Base-by-base conservation (phyloP, 2,113 vertebrate genomes). In the Bubalus kerabau region DNA sequence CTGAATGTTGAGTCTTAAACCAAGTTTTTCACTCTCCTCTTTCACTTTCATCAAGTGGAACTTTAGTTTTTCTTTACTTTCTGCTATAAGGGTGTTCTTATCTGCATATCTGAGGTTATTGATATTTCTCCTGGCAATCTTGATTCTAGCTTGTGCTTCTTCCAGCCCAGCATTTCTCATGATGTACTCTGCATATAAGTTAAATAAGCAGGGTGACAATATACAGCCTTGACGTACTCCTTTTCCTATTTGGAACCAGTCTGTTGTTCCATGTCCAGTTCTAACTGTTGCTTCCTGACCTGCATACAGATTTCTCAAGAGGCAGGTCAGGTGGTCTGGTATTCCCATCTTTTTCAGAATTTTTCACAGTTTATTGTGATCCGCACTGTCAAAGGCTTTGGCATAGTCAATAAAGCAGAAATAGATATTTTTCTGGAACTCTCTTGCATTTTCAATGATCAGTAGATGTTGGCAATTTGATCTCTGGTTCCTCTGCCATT, bases 191-290 rank as follows among this genome's bases (percentile, higher is more conserved):
- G 30, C 3, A 19, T n/a, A 4, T 0, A 64, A n/a, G 32, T 64
- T 9, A 64, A 64, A 64, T 64, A 64, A 64, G 32, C 32, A 64
- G 62, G 16, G 62, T 64, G 62, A 64, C 62, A 64, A 17, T n/a
- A n/a, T 19, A 17, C 15, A n/a, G 3, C 30, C 32, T 5, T 36
- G 8, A 21, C 0, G 17, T 67, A 21, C 32, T 5, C n/a, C 17
- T 67, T 36, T 67, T 10, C 64, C 17, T 21, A 67, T 36, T 67
- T 67, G 64, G 64, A 67, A 19, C 32, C 8, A 67, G 32, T 21
- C 64, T 67, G n/a, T 0, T 71, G 8, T 36, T 36, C 17, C 64
- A 67, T 21, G 17, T 21, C 8, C 64, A 36, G 32, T 21, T 67
- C 8, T 19, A 17, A 19, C 8, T 67, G 17, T 36, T 67, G n/a